Base-by-base conservation (phyloP, 2,888 invertebrate genomes). In the Isoperla grammatica region DNA sequence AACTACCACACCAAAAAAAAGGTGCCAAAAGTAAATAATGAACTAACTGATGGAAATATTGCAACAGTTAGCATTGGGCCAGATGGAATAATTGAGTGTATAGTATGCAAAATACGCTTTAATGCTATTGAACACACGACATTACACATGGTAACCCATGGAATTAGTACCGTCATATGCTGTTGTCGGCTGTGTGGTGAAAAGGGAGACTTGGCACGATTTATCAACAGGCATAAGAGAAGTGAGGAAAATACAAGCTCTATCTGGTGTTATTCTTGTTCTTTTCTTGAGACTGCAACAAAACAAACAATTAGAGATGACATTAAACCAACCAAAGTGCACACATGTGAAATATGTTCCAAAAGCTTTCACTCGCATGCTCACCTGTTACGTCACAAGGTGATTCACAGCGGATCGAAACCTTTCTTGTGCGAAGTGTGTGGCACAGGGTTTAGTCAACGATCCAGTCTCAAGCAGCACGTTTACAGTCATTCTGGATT, bases 341-440 rank as follows among this genome's bases (percentile, higher is more conserved):
- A 56, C 19, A 9, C 39, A n/a, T 67, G 67, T 60, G 67, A 67
- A 56, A 54, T 67, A n/a, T 67, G 67, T 53, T 61, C 59, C 37
- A 66, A 65, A 45, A 39, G 56, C 1, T 67, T 66, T 39, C 62
- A 60, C 13, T 62, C 64, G 11, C 61, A 56, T 42, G 64, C 63
- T 15, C 64, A 65, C 54, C 57, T 66, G 15, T 62, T 60, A 19
- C 59, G 67, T 12, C 68, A 68, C 39, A 57, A 63, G 55, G 48
- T 67, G 20, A 66, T 65, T 17, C 68, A 68, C 57, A 64, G 62
- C 17, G 66, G 67, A 9, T 64, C 63, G 1, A 68, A 67, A 57
- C 68, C 68, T 8, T 68, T 64, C 23, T 56, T 66, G 1, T 67
- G 68, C 50, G 64, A 68, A 53, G 63, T 65, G 5, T 68, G 66